phyloP scores from a whole-genome alignment of 2,888 invertebrate species.

The Dysmachus trigonus region DNA sequence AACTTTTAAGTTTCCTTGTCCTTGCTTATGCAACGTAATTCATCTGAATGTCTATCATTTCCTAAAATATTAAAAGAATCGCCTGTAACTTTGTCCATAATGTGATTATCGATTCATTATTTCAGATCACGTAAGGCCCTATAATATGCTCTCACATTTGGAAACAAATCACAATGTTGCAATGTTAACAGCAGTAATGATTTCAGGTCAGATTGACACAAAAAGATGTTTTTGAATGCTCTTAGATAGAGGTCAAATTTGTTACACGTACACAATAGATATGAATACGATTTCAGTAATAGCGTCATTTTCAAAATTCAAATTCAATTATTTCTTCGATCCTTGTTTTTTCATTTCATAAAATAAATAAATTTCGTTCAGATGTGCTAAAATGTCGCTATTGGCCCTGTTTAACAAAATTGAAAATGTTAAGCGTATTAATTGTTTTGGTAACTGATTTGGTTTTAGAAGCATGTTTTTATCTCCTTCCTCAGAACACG shows the following conservation, averaged over 20 bases:
- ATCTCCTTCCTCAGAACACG: neutral
- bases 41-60: neutral
- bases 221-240: conserved; percentile 14
- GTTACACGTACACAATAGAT: conserved; percentile 1
- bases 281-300: neutral
- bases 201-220: conserved; percentile 59
- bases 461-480: conserved; percentile 21
- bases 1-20: neutral
- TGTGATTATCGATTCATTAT: conserved; percentile 26
- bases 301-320: neutral
- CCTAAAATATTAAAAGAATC: neutral
- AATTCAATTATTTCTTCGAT: neutral
- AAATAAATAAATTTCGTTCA: neutral
- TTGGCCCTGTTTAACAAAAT: conserved; percentile 12
- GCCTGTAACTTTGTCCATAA: neutral
- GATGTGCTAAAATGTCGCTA: neutral
- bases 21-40: neutral
- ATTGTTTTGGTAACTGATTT: conserved; percentile 11
- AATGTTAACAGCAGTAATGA: conserved; percentile 63
- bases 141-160: conserved; percentile 64
- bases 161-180: conserved; percentile 63
- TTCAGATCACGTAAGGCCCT: conserved; percentile 62
- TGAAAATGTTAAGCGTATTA: neutral
- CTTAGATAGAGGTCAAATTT: conserved; percentile 20
- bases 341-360: neutral